Evolutionary conservation across 2,113 vertebrate species (phyloP).

Genomic region (Australoheros scitulus): DNA sequence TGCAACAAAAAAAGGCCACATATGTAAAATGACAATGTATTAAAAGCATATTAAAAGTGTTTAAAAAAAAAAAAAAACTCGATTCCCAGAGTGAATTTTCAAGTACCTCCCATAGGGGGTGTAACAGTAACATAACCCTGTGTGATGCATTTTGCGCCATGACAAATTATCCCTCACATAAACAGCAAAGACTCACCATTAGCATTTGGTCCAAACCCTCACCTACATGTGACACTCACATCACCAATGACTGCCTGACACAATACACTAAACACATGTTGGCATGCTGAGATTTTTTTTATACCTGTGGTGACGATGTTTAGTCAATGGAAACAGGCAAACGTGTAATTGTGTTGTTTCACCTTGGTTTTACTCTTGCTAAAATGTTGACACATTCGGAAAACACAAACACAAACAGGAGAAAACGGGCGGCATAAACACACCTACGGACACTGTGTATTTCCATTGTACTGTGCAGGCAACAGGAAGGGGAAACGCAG

Average conservation of each 20-base stretch:
- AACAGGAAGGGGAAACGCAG: conserved; percentile 74
- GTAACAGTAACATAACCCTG: not conserved
- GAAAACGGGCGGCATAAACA: not conserved
- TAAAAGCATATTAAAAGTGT: not conserved
- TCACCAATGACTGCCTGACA: not conserved
- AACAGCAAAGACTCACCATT: not conserved
- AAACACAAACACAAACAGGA: not conserved
- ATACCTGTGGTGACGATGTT: not conserved
- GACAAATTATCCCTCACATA: not conserved
- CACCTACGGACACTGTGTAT: conserved; percentile 23
- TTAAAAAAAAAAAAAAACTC: not conserved
- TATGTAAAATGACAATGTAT: not conserved
- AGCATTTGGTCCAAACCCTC: not conserved
- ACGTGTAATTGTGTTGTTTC: not conserved
- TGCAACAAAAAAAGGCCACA: not conserved
- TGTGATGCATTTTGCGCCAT: not conserved
- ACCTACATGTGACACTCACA: not conserved
- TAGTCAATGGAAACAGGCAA: not conserved
- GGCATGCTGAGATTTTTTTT: not conserved
- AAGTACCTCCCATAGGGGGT: conserved; percentile 21
- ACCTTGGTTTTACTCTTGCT: not conserved
- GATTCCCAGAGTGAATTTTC: conserved; percentile 13
- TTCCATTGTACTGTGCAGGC: conserved; percentile 53
- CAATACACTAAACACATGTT: not conserved
- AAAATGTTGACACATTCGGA: not conserved